A percentile compares a stretch with the other conserved stretches of the same genome.
These are phyloP conservation scores for Ephestia elutella DNA, from an alignment of 1,140 invertebrate genomes.

Conservation along the genomic window DNA sequence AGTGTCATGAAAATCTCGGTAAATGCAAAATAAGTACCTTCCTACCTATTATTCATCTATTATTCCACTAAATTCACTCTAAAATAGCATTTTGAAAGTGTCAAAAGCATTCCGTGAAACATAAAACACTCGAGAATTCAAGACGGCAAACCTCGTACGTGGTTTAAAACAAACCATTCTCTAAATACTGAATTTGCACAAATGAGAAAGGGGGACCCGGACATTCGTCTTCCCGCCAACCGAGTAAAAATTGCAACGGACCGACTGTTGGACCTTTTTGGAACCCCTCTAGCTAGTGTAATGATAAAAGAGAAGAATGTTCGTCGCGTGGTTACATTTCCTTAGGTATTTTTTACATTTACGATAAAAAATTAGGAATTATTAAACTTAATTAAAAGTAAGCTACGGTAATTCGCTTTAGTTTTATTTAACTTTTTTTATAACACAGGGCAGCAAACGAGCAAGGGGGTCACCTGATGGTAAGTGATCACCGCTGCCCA, in stretches of 20 bases:
- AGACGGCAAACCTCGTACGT: background rate
- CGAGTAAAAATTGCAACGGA: background rate
- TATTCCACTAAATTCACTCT: no score
- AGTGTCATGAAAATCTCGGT: no score
- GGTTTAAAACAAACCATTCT: constrained; percentile 3
- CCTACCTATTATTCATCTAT: no score
- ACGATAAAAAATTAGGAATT: no score
- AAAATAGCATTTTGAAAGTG: no score
- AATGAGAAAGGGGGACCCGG: constrained; percentile 2
- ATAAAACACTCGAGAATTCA: background rate
- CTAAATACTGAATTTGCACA: constrained; percentile 5
- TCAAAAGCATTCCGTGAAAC: background rate
- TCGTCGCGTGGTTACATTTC: background rate
- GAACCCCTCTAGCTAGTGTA: background rate
- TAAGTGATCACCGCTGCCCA: no score
- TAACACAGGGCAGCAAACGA: no score
- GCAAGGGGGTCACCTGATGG: no score
- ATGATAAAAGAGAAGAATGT: background rate
- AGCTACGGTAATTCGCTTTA: no score
- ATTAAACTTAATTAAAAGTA: no score
- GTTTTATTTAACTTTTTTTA: no score
- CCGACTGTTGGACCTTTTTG: background rate
- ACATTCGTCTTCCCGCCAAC: constrained; percentile 4
- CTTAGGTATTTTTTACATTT: background rate
- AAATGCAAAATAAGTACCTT: no score